phyloP scores from a whole-genome alignment of 2,113 vertebrate species.

The Otus sunia region DNA sequence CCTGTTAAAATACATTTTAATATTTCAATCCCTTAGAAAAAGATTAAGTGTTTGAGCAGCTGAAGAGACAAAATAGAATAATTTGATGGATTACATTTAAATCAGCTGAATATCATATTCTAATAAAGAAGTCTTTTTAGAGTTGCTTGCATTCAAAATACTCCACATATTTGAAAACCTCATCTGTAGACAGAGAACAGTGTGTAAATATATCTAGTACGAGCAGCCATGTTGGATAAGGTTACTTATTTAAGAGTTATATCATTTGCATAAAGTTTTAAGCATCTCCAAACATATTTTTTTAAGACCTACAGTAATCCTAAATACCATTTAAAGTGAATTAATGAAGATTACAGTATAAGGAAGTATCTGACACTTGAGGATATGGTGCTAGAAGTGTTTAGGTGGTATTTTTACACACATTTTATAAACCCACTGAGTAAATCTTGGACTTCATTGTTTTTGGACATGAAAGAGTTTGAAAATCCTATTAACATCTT shows the following conservation, averaged over 20 bases:
- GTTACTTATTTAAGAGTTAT: background rate
- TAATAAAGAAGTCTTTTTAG: background rate
- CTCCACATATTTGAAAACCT: background rate
- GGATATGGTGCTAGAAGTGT: background rate
- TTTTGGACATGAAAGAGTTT: slow-evolving; percentile 17
- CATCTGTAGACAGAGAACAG: background rate
- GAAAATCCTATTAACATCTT: slow-evolving; percentile 39
- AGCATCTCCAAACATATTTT: background rate
- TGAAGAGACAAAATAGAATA: background rate
- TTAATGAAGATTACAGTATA: background rate
- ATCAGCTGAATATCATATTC: background rate
- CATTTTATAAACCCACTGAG: background rate
- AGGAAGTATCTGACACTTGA: background rate
- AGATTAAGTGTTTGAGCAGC: background rate
- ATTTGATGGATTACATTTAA: background rate
- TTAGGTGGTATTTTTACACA: background rate
- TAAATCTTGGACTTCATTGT: slow-evolving; percentile 13
- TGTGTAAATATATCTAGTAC: background rate
- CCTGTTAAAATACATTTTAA: background rate
- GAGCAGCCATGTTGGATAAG: background rate
- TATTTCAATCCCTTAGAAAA: background rate
- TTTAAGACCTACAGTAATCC: background rate
- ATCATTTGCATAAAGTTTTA: background rate
- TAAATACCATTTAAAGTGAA: background rate
- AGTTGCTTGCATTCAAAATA: background rate